Conservation (phyloP, 2,888 invertebrate species). For the Chydorus sphaericus region DNA sequence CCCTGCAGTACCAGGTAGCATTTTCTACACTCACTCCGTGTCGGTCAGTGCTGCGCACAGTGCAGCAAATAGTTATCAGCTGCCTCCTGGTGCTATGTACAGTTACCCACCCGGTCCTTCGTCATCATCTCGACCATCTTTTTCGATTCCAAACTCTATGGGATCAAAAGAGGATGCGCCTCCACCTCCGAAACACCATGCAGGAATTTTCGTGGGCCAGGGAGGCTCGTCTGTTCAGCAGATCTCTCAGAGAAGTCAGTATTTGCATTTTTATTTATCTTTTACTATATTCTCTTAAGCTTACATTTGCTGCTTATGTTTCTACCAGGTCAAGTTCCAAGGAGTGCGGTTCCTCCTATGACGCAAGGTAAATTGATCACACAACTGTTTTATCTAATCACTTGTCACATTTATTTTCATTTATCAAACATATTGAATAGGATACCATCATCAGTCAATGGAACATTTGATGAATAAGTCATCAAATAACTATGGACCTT, state of each 20-base stretch:
- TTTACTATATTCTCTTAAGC: neutral
- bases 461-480: neutral
- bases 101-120: constrained; percentile 8
- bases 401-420: too few relatives aligned
- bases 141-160: neutral
- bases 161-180: constrained; percentile 1
- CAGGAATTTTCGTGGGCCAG: constrained; percentile 3
- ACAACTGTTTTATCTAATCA: too few relatives aligned
- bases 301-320: too few relatives aligned
- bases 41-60: constrained; percentile 8
- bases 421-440: too few relatives aligned
- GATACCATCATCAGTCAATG: neutral
- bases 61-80: constrained; percentile 3
- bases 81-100: constrained; percentile 1
- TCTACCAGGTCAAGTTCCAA: too few relatives aligned
- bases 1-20: neutral
- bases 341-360: too few relatives aligned
- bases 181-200: neutral
- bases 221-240: neutral
- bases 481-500: neutral
- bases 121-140: neutral
- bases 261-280: neutral
- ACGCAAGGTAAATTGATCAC: too few relatives aligned
- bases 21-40: constrained; percentile 6
- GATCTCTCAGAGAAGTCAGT: neutral